Evolutionary conservation across 2,888 invertebrate species (phyloP).

Genomic region (Chorisops tibialis): DNA sequence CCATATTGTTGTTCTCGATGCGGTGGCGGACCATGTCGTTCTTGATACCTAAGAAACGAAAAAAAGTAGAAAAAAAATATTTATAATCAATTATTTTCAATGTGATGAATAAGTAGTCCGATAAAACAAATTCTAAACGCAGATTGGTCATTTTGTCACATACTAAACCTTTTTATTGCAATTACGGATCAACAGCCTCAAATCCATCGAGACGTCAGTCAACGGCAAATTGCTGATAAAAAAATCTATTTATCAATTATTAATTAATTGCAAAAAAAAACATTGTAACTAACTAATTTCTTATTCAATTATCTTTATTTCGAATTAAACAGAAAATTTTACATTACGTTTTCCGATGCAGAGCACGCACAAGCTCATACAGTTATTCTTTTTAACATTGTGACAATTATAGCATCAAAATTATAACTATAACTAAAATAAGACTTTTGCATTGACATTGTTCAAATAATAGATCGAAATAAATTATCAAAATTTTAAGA

Average conservation of each 20-base stretch:
- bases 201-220: constrained; percentile 1
- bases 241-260: background rate
- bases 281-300: too few relatives aligned
- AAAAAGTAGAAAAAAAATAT: constrained; percentile 1
- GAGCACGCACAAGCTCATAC: too few relatives aligned
- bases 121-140: background rate
- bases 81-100: background rate
- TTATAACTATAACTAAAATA: too few relatives aligned
- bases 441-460: too few relatives aligned
- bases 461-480: too few relatives aligned
- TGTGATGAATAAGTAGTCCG: background rate
- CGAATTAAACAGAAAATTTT: too few relatives aligned
- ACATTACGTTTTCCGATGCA: too few relatives aligned
- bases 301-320: too few relatives aligned
- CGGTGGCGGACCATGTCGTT: constrained; percentile 8
- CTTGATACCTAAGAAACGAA: constrained; percentile 25
- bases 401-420: too few relatives aligned
- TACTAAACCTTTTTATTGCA: constrained; percentile 20
- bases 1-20: constrained; percentile 22
- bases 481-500: too few relatives aligned
- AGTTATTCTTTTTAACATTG: too few relatives aligned
- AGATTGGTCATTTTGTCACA: constrained; percentile 16
- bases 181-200: constrained; percentile 11
- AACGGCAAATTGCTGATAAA: background rate
- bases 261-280: too few relatives aligned